Percentiles rank a stretch among this genome's conserved stretches.
phyloP scores from a whole-genome alignment of 2,113 vertebrate species.

The Psilopogon haemacephalus region DNA sequence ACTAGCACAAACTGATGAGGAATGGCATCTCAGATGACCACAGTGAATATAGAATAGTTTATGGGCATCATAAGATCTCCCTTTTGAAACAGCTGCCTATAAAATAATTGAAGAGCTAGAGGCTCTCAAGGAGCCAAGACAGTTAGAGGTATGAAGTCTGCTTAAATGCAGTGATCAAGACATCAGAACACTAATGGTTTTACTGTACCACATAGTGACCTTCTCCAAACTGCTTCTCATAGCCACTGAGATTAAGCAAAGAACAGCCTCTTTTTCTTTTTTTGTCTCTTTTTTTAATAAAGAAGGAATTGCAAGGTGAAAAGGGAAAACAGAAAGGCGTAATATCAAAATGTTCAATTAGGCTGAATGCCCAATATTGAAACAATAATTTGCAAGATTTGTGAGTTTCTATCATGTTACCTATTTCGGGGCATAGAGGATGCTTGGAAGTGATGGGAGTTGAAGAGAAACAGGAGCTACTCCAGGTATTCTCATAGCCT shows the following conservation, averaged over 20 bases:
- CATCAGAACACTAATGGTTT: neutral
- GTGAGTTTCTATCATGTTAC: neutral
- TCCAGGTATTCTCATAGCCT: neutral
- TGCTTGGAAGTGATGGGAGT: neutral
- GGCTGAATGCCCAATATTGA: neutral
- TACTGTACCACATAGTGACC: neutral
- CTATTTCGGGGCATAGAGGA: neutral
- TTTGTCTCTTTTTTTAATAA: neutral
- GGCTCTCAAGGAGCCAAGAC: neutral
- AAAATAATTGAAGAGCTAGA: neutral
- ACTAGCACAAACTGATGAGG: neutral
- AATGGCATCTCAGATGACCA: neutral
- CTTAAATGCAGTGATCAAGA: neutral
- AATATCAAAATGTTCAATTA: neutral
- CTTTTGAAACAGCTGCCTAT: neutral
- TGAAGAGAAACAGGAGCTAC: neutral
- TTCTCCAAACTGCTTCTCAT: neutral
- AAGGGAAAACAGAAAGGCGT: neutral
- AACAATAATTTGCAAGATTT: neutral
- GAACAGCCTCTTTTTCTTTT: neutral
- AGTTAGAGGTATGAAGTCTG: neutral
- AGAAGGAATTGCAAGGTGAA: neutral
- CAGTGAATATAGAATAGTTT: neutral
- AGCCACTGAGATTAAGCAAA: neutral
- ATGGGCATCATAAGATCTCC: neutral